Conservation (phyloP, 2,797 vertebrate genomes). For the Acipenser oxyrinchus region DNA sequence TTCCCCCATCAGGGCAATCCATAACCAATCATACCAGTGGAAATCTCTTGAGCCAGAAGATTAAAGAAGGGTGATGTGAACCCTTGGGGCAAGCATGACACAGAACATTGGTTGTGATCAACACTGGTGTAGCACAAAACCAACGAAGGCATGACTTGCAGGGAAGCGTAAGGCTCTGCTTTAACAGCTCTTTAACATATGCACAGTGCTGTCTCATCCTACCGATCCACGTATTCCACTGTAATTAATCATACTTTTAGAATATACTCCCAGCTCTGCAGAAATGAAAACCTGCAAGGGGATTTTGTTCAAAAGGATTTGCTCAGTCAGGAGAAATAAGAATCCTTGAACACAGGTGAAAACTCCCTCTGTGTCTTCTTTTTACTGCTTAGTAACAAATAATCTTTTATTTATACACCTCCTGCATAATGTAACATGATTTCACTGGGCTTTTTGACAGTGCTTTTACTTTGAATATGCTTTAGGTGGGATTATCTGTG, state of each 20-base stretch:
- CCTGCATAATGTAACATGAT: conserved; percentile 13
- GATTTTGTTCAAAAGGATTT: neutral
- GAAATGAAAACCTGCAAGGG: neutral
- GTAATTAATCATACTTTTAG: conserved; percentile 3
- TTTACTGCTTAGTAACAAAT: neutral
- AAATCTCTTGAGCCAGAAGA: too few relatives aligned
- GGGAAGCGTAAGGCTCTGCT: too few relatives aligned
- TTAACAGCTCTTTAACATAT: neutral
- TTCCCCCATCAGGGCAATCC: too few relatives aligned
- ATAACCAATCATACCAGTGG: too few relatives aligned
- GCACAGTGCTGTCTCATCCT: neutral
- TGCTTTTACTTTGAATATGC: conserved; percentile 3
- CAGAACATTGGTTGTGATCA: too few relatives aligned
- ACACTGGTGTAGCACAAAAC: too few relatives aligned
- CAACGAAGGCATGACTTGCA: too few relatives aligned
- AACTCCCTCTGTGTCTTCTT: conserved; percentile 2
- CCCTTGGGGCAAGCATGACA: too few relatives aligned
- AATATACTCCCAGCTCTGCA: neutral
- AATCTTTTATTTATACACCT: conserved; percentile 10
- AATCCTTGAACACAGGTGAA: conserved; percentile 9
- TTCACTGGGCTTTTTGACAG: conserved; percentile 6
- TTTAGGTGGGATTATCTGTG: conserved; percentile 4
- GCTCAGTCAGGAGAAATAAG: conserved; percentile 1
- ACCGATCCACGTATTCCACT: neutral
- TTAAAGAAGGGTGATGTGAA: too few relatives aligned